Evolutionary conservation across 2,888 invertebrate species (phyloP), one percentile per base, ranked within the genome.

Genomic region (Rhamnusium bicolor): DNA sequence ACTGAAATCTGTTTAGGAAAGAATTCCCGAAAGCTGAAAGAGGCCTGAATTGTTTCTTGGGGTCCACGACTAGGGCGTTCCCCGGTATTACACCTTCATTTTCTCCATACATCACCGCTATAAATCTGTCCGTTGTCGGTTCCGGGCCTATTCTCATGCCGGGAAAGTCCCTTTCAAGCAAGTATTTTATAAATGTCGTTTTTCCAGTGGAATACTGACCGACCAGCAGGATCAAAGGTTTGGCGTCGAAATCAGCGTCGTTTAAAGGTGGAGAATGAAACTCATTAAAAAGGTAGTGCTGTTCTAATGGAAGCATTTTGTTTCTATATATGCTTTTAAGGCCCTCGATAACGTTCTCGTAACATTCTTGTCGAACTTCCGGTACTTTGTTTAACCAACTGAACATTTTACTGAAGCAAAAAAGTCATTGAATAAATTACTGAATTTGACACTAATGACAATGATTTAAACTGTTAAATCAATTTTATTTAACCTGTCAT

Each of bases 121-220:
- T 99, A 87, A 99, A 99, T 76, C 98, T 92, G 89, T 99, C 99
- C 4, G 99, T 99, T 1, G 99, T 99, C n/a, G 99, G 99, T 89
- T 99, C 99, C 0, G 99, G 99, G 0, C 99, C 99, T 84, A 99
- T 99, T 71, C 99, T 92, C 83, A 99, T 98, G 51, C 99, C 99
- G 16, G 99, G 99, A 86, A 99, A 99, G 83, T 99, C 98, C 84
- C 93, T 90, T 86, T 96, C 96, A 78, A 99, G 89, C 60, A 99
- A 90, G 88, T 98, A 98, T 84, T 95, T 94, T 82, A 97, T 97
- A 86, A 97, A 97, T 4, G 97, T 97, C 46, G 80, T 79, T 53
- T 99, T 99, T 81, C 98, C 98, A 29, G 98, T 99, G 0, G 98
- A 98, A 88, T 99, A 99, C 86, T 99, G 98, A 0, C 98, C 98